Evolutionary conservation across 2,888 invertebrate species (phyloP).

Genomic region (Nymphalis polychloros): DNA sequence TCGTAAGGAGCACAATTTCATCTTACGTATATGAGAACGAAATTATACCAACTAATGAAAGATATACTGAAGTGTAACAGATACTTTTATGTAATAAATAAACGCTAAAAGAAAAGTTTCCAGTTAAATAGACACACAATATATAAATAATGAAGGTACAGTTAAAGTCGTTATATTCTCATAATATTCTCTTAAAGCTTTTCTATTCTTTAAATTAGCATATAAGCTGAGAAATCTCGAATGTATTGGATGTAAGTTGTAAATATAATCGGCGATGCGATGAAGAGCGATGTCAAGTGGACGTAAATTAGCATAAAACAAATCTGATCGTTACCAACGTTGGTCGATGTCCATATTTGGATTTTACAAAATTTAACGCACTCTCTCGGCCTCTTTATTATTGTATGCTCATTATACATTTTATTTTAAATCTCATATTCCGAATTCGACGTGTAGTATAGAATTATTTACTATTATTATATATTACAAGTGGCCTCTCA

Average conservation of each 20-base stretch:
- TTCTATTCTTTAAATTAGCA: conserved; percentile 52
- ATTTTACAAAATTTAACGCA: too few relatives aligned
- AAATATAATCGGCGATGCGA: conserved; percentile 14
- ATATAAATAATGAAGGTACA: conserved; percentile 47
- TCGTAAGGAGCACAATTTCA: too few relatives aligned
- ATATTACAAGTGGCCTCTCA: too few relatives aligned
- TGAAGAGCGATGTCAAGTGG: conserved; percentile 7
- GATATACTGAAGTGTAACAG: too few relatives aligned
- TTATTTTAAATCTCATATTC: too few relatives aligned
- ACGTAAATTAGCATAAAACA: background rate
- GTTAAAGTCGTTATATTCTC: conserved; percentile 51
- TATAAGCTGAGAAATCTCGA: conserved; percentile 43
- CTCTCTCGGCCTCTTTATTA: too few relatives aligned
- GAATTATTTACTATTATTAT: too few relatives aligned
- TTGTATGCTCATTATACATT: too few relatives aligned
- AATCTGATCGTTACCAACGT: too few relatives aligned
- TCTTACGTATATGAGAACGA: too few relatives aligned
- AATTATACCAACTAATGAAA: background rate
- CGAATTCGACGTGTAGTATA: too few relatives aligned
- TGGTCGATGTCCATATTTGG: too few relatives aligned
- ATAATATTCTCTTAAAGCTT: conserved; percentile 42
- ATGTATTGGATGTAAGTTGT: conserved; percentile 32
- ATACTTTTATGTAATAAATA: background rate
- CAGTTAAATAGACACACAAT: conserved; percentile 24
- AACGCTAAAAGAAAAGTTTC: conserved; percentile 9